Percentiles rank a stretch among this genome's conserved stretches.
phyloP scores from a whole-genome alignment of 2,113 vertebrate species.

The Gavialis gangeticus region DNA sequence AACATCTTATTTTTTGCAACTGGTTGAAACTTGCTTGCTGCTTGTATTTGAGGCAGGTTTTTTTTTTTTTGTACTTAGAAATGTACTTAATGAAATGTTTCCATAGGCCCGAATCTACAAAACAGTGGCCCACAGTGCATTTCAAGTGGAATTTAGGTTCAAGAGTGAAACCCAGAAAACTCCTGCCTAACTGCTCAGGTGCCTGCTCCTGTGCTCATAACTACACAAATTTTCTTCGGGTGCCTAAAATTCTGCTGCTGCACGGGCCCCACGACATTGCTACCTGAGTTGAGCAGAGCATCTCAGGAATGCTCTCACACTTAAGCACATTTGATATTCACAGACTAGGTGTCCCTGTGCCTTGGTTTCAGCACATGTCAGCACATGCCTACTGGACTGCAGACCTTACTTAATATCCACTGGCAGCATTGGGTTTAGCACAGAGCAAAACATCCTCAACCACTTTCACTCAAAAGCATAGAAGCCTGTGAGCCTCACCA shows the following conservation, averaged over 20 bases:
- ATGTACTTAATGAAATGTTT: too few relatives aligned
- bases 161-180: too few relatives aligned
- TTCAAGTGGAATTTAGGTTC: too few relatives aligned
- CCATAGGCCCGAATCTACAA: too few relatives aligned
- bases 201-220: too few relatives aligned
- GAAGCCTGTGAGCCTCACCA: too few relatives aligned
- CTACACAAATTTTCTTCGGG: too few relatives aligned
- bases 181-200: too few relatives aligned
- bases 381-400: too few relatives aligned
- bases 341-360: accelerated
- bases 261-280: accelerated
- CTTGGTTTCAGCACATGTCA: accelerated
- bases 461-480: accelerated
- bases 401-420: accelerated
- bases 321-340: accelerated
- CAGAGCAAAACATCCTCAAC: neutral
- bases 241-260: accelerated
- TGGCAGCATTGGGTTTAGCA: neutral
- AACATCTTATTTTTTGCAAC: neutral
- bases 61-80: neutral
- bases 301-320: neutral
- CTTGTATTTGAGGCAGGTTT: neutral
- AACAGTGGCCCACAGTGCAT: too few relatives aligned
- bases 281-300: neutral
- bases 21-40: neutral